Evolutionary conservation across 37 sponge, comb jelly and placozoan genomes (phyloP).

Genomic region (Cliona cf. orientalis): DNA sequence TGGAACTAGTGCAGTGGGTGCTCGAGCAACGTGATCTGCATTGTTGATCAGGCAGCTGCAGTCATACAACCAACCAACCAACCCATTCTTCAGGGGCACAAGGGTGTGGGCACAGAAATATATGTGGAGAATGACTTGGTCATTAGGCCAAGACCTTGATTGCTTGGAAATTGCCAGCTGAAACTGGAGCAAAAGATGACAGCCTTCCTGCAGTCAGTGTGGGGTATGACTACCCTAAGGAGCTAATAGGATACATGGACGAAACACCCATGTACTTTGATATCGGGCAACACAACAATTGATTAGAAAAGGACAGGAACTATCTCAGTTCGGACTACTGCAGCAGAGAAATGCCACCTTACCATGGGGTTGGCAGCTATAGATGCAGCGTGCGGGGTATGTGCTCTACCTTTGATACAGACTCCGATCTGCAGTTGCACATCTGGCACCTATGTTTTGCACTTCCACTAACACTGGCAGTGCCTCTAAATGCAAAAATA

Average conservation of each 20-base stretch:
- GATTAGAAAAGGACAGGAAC: not conserved
- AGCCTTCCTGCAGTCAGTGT: not conserved
- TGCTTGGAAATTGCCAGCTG: conserved; percentile 32
- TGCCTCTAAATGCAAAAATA: too few species aligned
- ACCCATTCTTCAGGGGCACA: not conserved
- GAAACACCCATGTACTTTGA: conserved; percentile 34
- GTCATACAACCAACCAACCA: conserved; percentile 4
- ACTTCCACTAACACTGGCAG: too few species aligned
- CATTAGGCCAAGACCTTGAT: conserved; percentile 16
- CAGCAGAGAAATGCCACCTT: conserved; percentile 16
- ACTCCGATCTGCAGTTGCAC: too few species aligned
- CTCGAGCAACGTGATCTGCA: conserved; percentile 32
- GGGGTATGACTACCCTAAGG: not conserved
- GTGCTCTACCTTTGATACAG: too few species aligned
- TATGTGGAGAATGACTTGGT: conserved; percentile 23
- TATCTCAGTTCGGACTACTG: conserved; percentile 2
- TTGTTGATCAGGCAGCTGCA: conserved; percentile 8
- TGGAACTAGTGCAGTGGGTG: conserved; percentile 21
- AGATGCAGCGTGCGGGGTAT: too few species aligned
- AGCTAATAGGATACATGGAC: conserved; percentile 28
- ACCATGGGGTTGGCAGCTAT: conserved; percentile 18
- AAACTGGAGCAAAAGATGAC: conserved; percentile 9
- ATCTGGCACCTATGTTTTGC: too few species aligned
- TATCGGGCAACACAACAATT: not conserved
- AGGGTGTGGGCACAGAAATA: conserved; percentile 42